These are phyloP conservation scores for Linyphia triangularis DNA, from an alignment of 2,888 invertebrate species.

Conservation along the genomic window DNA sequence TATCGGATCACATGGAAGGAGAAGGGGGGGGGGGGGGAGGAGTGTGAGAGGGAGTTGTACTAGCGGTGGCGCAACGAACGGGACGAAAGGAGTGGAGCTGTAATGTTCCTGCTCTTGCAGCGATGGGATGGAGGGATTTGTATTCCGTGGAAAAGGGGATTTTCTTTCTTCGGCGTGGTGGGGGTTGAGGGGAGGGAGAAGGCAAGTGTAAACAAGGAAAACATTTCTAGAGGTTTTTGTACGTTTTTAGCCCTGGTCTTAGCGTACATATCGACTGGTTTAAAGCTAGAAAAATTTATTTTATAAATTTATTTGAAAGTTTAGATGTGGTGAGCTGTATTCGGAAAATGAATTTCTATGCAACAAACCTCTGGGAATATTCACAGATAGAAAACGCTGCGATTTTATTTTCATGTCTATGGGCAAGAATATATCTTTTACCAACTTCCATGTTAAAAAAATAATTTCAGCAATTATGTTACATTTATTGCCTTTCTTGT, in stretches of 20 bases:
- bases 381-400: too few species aligned
- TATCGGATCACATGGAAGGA: background rate
- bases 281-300: too few species aligned
- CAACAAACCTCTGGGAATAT: too few species aligned
- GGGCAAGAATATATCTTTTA: too few species aligned
- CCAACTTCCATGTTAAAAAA: too few species aligned
- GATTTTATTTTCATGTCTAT: too few species aligned
- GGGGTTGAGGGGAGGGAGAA: background rate
- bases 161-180: background rate
- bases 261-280: background rate
- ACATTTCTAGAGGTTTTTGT: background rate
- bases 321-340: too few species aligned
- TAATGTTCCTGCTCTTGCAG: background rate
- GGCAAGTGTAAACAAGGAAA: constrained; percentile 6
- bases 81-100: background rate
- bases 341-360: too few species aligned
- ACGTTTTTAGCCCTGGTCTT: background rate
- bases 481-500: too few species aligned
- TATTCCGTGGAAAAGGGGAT: background rate
- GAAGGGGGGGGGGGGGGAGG: background rate
- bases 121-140: constrained; percentile 1
- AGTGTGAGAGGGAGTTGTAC: constrained; percentile 6
- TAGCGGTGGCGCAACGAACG: background rate
- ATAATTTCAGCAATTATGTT: too few species aligned
- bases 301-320: too few species aligned